A percentile compares a stretch with the other conserved stretches of the same genome.
These are phyloP conservation scores for Drosophila tsacasi DNA, from an alignment of 1,140 invertebrate species.

Conservation along the genomic window DNA sequence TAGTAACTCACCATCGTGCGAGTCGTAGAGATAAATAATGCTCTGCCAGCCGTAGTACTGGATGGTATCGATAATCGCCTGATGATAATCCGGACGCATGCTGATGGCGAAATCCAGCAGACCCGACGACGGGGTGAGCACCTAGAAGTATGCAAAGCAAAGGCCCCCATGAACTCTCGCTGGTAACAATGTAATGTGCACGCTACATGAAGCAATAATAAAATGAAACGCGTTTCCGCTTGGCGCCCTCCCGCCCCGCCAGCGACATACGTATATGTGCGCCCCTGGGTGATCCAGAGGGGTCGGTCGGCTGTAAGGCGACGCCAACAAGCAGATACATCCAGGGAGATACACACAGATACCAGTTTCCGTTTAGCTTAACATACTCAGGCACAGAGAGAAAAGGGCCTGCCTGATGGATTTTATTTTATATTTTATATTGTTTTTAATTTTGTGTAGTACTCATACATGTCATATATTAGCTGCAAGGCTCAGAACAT, in stretches of 20 bases:
- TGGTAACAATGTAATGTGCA: constrained; percentile 79
- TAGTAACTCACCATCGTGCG: constrained; percentile 94
- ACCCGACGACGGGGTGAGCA: constrained; percentile 92
- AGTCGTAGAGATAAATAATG: constrained; percentile 97
- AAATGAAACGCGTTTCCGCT: constrained; percentile 82
- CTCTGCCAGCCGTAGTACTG: constrained; percentile 95
- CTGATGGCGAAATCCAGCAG: constrained; percentile 95
- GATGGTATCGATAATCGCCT: constrained; percentile 96
- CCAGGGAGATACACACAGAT: constrained; percentile 63
- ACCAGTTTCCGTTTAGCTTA: constrained; percentile 64
- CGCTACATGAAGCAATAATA: constrained; percentile 83
- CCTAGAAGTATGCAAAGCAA: constrained; percentile 86
- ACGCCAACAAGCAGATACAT: constrained; percentile 60
- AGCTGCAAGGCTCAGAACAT: neutral
- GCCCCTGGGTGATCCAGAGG: constrained; percentile 2
- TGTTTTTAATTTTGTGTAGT: too few species aligned
- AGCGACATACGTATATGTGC: constrained; percentile 39
- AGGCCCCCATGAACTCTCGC: constrained; percentile 26
- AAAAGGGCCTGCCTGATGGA: neutral
- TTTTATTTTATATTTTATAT: neutral
- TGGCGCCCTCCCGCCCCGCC: constrained; percentile 45
- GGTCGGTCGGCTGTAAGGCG: constrained; percentile 17
- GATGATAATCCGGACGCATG: constrained; percentile 97
- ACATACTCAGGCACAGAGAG: constrained; percentile 28
- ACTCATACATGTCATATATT: too few species aligned